Evolutionary conservation across 2,888 invertebrate species (phyloP), one percentile per base, ranked within the genome.

Genomic region (Tigriopus californicus): DNA sequence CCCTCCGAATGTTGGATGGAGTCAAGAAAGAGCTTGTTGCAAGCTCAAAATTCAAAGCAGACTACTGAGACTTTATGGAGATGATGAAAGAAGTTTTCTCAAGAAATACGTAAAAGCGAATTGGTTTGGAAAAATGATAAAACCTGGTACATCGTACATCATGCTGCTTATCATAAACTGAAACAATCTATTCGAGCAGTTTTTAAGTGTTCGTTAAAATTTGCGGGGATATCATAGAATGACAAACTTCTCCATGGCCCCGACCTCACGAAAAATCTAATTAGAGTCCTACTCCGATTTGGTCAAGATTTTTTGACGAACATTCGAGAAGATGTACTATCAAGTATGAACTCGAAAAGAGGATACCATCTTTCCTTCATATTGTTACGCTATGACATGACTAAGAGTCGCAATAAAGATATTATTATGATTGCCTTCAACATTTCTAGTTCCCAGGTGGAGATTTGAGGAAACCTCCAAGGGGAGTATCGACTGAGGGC

Each of bases 31-130:
- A 33, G 33, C 33, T 33, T 33, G 8, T 5, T 33, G 33, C 15
- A 44, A 47, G 46, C 18, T 10, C n/a, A 46, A 18, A 22, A 12
- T 22, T 41, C 18, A 22, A 4, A 12, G 44, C 24, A n/a, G 57
- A 57, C 6, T 57, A 57, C 47, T 46, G 5, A 4, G 24, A 55
- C 4, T 55, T 55, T 42, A 55, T 55, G 55, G 41, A 55, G n/a
- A 18, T 13, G 18, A 57, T 46, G 57, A 1, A n/a, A 20, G 5
- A 1, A 46, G 1, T 57, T 57, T 46, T 15, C 24, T 2, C 44
- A 57, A 41, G n/a, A 46, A 57, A 24, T 57, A 18, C 57, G 44
- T 47, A 11, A 22, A 4, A 15, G n/a, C 6, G 57, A 57, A 18
- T 6, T 57, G 4, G 6, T 15, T 12, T 5, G 11, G 13, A n/a